These are phyloP conservation scores for Heteromormyrus szaboi DNA, from an alignment of 2,797 vertebrate genomes.

Conservation along the genomic window DNA sequence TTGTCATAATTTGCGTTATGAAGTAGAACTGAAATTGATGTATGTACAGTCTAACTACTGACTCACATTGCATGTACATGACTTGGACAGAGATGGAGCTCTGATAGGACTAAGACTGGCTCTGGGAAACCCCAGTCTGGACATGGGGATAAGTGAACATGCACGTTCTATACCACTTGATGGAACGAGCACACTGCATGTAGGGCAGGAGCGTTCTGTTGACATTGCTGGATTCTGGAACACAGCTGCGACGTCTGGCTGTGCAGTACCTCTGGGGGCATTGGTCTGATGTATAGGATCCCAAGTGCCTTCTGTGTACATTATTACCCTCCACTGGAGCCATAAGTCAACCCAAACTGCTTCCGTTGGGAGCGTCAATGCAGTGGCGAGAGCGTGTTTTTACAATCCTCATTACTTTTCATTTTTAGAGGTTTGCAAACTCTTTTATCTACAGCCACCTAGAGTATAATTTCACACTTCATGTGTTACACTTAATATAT, in stretches of 20 bases:
- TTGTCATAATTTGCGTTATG: neutral
- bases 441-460: neutral
- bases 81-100: neutral
- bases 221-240: neutral
- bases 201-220: neutral
- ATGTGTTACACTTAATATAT: neutral
- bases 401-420: neutral
- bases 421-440: neutral
- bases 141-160: neutral
- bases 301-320: neutral
- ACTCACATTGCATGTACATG: neutral
- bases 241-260: neutral
- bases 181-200: neutral
- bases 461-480: neutral
- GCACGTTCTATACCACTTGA: neutral
- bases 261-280: neutral
- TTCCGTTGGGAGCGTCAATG: neutral
- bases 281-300: neutral
- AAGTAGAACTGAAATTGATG: neutral
- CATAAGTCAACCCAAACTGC: neutral
- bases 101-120: neutral
- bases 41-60: neutral
- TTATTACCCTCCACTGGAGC: neutral
- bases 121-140: neutral
- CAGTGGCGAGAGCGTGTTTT: neutral